Evolutionary conservation across 2,888 invertebrate genomes (phyloP).

Genomic region (Coremacera marginata): DNA sequence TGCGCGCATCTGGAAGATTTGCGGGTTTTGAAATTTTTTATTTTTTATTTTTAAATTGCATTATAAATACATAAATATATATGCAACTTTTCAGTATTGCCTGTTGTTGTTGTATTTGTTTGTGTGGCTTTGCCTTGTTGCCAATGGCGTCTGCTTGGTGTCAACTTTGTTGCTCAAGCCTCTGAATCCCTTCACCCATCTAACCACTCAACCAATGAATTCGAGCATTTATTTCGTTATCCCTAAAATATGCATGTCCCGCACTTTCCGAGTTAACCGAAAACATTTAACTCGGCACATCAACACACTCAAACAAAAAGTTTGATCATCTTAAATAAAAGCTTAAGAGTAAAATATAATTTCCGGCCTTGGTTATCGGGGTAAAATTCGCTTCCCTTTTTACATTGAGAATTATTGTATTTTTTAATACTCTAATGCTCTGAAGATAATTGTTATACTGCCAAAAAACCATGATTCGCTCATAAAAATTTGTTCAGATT

Average conservation of each 20-base stretch:
- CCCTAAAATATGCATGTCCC: not conserved
- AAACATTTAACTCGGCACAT: no score
- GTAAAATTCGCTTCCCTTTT: no score
- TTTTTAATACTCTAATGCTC: no score
- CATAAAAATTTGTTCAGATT: no score
- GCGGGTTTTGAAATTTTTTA: not conserved
- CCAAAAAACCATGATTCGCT: no score
- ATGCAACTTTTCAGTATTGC: not conserved
- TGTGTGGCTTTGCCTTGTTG: constrained; percentile 21
- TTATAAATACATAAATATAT: not conserved
- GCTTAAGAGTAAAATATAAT: no score
- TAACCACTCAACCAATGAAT: not conserved
- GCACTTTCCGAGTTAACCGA: not conserved
- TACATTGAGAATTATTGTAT: no score
- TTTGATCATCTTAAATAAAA: not conserved
- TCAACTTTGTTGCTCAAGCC: constrained; percentile 11
- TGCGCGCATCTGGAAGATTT: constrained; percentile 60
- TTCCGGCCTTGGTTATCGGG: no score
- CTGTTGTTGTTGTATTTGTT: constrained; percentile 14
- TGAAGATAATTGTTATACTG: no score
- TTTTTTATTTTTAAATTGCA: not conserved
- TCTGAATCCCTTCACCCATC: not conserved
- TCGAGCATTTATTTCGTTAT: constrained; percentile 1
- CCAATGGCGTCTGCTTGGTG: constrained; percentile 33
- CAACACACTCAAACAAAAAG: constrained; percentile 9